These are phyloP conservation scores for Hozukius guyotensis DNA, from an alignment of 2,797 vertebrate genomes.

Conservation along the genomic window DNA sequence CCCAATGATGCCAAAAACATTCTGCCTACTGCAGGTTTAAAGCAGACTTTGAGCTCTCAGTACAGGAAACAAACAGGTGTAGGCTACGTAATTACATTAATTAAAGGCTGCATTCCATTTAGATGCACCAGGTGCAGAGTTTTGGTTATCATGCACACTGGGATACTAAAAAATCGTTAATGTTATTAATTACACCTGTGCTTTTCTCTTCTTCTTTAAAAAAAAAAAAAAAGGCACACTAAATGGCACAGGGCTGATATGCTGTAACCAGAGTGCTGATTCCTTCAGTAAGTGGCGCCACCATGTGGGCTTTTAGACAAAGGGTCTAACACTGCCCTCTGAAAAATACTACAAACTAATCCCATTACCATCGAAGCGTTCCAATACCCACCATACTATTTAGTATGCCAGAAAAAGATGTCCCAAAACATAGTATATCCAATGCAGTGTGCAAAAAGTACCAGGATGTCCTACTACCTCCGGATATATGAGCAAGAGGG, in stretches of 20 bases:
- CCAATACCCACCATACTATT: too few species aligned
- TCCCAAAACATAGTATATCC: too few species aligned
- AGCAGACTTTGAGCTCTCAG: background rate
- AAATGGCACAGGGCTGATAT: background rate
- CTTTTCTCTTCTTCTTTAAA: background rate
- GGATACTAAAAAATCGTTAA: background rate
- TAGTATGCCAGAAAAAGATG: too few species aligned
- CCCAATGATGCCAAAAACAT: too few species aligned
- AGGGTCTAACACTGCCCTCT: fast-evolving
- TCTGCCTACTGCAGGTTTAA: background rate
- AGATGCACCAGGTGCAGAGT: background rate
- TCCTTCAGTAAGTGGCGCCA: constrained; percentile 24
- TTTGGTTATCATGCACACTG: background rate
- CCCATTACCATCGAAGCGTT: background rate
- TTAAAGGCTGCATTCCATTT: background rate
- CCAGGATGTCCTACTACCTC: too few species aligned
- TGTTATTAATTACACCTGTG: background rate
- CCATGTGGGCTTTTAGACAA: constrained; percentile 25
- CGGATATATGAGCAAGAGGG: too few species aligned
- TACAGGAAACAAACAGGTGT: background rate
- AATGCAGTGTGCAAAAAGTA: too few species aligned
- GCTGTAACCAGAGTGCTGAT: background rate
- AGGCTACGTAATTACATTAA: background rate
- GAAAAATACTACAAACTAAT: background rate
- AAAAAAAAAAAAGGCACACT: background rate